Evolutionary conservation across 92 coral and sea anemone genomes (phyloP), one percentile per base, ranked within the genome.

Genomic region (Pocillopora grandis): DNA sequence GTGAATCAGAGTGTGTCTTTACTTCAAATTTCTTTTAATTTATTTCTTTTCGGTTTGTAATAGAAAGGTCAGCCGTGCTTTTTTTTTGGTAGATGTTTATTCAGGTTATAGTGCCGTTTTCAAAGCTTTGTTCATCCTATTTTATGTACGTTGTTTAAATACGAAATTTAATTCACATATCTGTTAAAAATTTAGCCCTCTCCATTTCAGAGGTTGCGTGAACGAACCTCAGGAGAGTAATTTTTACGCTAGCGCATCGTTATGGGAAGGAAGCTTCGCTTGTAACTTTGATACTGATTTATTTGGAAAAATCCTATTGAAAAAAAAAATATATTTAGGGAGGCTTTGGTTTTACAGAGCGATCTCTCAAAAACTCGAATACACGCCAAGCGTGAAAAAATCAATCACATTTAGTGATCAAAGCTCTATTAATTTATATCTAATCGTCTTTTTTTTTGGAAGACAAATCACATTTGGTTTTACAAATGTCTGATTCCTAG

Each of bases 401-500:
- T 36, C 42, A 37, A 70, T 36, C 42, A 70, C 55, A 8, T 58
- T 49, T 77, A 81, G 85, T 81, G 85, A 81, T 81, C 72, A 58
- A 62, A 72, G 80, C 86, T 83, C 71, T 73, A 63, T 37, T 81
- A 73, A 83, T 75, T 83, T 83, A 83, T 42, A 42, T 83, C 80
- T 73, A 79, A 36, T 0, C 2, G 86, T 80, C 75, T 83, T 37
- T 63, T 73, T 73, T 83, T 2, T 75, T 69, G 42, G 85, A 71
- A 81, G 85, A 77, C 35, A 10, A 12, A 18, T 23, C 16, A 55
- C 21, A 62, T 64, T 74, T 83, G 79, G 86, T 83, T 83, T 74
- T 74, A 83, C 86, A 65, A 56, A 81, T 12, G 52, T 23, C 48
- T 27, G 62, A 23, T 73, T 71, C 65, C 11, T 11, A 10, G 17